Evolutionary conservation across 2,113 vertebrate species (phyloP), one percentile per base, ranked within the genome.

Genomic region (Uropsilus gracilis): DNA sequence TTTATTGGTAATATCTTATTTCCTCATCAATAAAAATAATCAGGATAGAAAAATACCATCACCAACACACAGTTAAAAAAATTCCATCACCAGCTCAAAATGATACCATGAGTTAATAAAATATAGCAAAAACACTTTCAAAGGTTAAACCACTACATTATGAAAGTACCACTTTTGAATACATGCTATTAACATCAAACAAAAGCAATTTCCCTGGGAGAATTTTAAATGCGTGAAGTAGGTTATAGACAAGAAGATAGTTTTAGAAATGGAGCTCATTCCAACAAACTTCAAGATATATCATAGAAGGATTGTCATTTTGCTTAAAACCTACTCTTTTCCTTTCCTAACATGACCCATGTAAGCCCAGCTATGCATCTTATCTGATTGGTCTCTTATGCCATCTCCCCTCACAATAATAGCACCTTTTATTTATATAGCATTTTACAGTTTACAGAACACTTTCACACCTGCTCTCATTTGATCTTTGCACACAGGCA

Each of bases 371-470:
- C 20, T 84, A 46, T 86, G 18, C 9, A 17, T 17, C 6, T 61
- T 32, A 59, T 20, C 53, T 22, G 22, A 22, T 73, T 18, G 32
- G 13, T 89, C 63, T 77, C 37, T 63, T 32, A 28, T 8, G 71
- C 20, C 14, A 30, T 16, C 8, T 42, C 8, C 22, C 17, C 42
- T 84, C 55, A 71, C 63, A 53, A 13, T 30, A 26, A 30, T 12
- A n/a, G 59, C 59, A 90, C 39, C 11, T 89, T 57, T 10, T 85
- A 34, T 66, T 75, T 88, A 83, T 39, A 83, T 0, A 78, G 34
- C 22, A 76, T 64, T 82, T 95, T 71, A 77, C 26, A 48, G 89
- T 71, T 91, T 89, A 89, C 20, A 75, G 75, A 90, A 84, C 80
- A 84, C 10, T 16, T 89, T 89, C 53, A 75, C 22, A 89, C 24